phyloP scores from a whole-genome alignment of 2,113 vertebrate species.

The Fukomys damarensis region DNA sequence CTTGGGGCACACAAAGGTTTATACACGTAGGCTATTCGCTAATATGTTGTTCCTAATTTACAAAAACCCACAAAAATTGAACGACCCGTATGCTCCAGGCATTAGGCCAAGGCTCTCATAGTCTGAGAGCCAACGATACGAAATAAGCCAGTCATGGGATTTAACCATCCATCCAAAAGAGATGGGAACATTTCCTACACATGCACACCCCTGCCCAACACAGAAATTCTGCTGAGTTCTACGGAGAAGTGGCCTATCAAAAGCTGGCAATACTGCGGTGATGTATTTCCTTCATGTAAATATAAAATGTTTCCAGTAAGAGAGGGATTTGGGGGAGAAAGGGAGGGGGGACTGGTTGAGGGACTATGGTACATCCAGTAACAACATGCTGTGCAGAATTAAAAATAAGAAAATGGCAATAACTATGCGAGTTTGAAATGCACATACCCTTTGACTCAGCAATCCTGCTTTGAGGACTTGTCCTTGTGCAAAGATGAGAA shows the following conservation, averaged over 20 bases:
- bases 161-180: neutral
- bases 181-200: neutral
- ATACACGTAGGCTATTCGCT: neutral
- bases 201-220: neutral
- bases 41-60: neutral
- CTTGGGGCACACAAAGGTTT: neutral
- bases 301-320: neutral
- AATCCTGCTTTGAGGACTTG: constrained; percentile 5
- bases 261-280: neutral
- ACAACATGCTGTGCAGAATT: neutral
- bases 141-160: neutral
- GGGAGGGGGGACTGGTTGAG: neutral
- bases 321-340: neutral
- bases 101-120: neutral
- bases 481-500: neutral
- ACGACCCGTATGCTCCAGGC: neutral
- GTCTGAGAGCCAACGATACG: neutral
- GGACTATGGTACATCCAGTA: neutral
- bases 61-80: neutral
- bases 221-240: neutral
- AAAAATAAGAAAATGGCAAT: neutral
- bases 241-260: neutral
- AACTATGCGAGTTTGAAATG: neutral
- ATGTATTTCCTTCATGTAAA: neutral
- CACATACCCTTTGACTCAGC: constrained; percentile 43